Base-by-base conservation (phyloP, 1,140 invertebrate species). In the Spodoptera litura region DNA sequence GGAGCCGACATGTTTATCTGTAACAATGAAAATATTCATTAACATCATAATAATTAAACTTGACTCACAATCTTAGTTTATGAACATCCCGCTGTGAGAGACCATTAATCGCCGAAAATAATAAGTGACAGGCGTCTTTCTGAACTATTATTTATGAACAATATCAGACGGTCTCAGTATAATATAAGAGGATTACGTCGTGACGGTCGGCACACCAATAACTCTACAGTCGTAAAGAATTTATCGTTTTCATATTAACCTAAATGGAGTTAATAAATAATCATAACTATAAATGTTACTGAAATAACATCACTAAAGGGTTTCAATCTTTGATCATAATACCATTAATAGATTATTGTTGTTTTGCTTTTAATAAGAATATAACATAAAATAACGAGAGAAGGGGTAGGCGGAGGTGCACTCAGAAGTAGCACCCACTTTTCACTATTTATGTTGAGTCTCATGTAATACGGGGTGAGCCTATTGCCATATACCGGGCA, bases 1-100 rank as follows among this genome's bases (percentile, higher is more conserved):
- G 92, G 93, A 56, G 85, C 93, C 71, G 93, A 93, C 93, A 94
- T 94, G 51, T 73, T 70, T 72, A 84, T 85, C 92, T 93, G 91
- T 35, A 94, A 94, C 91, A 91, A 94, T 76, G 68, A 74, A 84
- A 84, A 70, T n/a, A 2, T 11, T 49, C 15, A 25, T 49, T 51
- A 74, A 51, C 8, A 13, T 44, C 15, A 12, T n/a, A 25, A 27
- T 35, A 10, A 70, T n/a, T 55, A 8, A 44, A 53, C 15, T 53
- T 53, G 11, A 13, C 27, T 20, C 51, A 70, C 4, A 9, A 56
- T 25, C 20, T 20, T 20, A 20, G 20, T 56, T 27, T 55, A 70
- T 13, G 44, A 49, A 61, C 25, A 58, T 51, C 71, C 44, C 20
- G 38, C 13, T 27, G 56, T n/a, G 56, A n/a, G 27, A 51, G 13